phyloP scores from a whole-genome alignment of 2,888 invertebrate genomes.

The Perizoma flavofasciatum region DNA sequence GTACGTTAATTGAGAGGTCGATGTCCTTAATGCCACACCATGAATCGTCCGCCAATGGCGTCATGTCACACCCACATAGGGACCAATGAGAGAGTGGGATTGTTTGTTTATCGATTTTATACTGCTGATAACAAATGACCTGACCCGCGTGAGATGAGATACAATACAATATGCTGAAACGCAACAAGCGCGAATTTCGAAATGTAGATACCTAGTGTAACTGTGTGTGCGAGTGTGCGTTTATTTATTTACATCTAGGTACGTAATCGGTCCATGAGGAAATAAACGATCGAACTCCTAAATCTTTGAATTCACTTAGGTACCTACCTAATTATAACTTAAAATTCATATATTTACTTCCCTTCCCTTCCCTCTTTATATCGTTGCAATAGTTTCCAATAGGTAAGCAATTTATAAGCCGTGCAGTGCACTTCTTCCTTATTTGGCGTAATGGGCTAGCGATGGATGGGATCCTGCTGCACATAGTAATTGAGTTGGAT shows the following conservation, averaged over 20 bases:
- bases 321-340: no score
- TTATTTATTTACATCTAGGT: no score
- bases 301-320: no score
- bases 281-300: no score
- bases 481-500: no score
- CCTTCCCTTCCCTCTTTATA: neutral
- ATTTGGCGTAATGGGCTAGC: slow-evolving; percentile 7
- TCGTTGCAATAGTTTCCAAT: neutral
- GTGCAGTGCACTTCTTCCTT: slow-evolving; percentile 7
- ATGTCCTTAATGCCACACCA: slow-evolving; percentile 66
- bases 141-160: slow-evolving; percentile 41
- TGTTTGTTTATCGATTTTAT: slow-evolving; percentile 60
- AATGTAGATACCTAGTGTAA: neutral
- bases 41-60: slow-evolving; percentile 52
- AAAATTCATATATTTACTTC: neutral
- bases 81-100: slow-evolving; percentile 56
- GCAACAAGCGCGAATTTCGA: slow-evolving; percentile 34
- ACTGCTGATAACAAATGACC: slow-evolving; percentile 43
- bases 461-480: no score
- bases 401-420: slow-evolving; percentile 7
- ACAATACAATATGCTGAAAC: slow-evolving; percentile 19
- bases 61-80: slow-evolving; percentile 54
- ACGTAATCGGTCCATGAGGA: no score
- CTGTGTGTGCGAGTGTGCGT: no score
- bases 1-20: slow-evolving; percentile 63